These are phyloP conservation scores for Holotrichia oblita DNA, from an alignment of 1,140 invertebrate genomes.

Conservation along the genomic window DNA sequence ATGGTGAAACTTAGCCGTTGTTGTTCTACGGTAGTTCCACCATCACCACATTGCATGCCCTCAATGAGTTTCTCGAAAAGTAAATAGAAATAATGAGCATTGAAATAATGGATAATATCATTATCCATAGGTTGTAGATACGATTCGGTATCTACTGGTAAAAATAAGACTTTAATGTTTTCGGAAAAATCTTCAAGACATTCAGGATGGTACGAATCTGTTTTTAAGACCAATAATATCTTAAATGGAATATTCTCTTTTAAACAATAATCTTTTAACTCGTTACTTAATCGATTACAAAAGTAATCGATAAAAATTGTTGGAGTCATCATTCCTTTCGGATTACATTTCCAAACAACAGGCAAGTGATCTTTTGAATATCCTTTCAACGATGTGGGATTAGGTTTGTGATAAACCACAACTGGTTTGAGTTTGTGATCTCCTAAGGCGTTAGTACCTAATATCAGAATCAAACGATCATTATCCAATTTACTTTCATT, in stretches of 20 bases:
- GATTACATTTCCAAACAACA: conserved; percentile 59
- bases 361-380: conserved; percentile 56
- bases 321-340: conserved; percentile 50
- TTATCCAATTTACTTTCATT: conserved; percentile 56
- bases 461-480: conserved; percentile 55
- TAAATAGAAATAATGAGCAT: conserved; percentile 34
- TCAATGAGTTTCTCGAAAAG: conserved; percentile 13
- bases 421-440: conserved; percentile 61
- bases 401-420: conserved; percentile 60
- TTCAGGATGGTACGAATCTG: not conserved
- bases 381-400: conserved; percentile 60
- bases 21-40: not conserved
- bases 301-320: conserved; percentile 8
- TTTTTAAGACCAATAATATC: conserved; percentile 17
- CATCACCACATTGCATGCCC: not conserved
- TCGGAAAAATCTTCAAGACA: conserved; percentile 30
- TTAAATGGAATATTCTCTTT: conserved; percentile 28
- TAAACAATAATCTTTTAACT: conserved; percentile 31
- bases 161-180: conserved; percentile 27
- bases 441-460: conserved; percentile 58
- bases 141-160: not conserved
- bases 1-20: not conserved
- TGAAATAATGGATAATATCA: not conserved
- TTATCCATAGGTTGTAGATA: conserved; percentile 12
- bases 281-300: conserved; percentile 6